Evolutionary conservation across 2,797 vertebrate species (phyloP).

Genomic region (Pipistrellus pipistrellus): DNA sequence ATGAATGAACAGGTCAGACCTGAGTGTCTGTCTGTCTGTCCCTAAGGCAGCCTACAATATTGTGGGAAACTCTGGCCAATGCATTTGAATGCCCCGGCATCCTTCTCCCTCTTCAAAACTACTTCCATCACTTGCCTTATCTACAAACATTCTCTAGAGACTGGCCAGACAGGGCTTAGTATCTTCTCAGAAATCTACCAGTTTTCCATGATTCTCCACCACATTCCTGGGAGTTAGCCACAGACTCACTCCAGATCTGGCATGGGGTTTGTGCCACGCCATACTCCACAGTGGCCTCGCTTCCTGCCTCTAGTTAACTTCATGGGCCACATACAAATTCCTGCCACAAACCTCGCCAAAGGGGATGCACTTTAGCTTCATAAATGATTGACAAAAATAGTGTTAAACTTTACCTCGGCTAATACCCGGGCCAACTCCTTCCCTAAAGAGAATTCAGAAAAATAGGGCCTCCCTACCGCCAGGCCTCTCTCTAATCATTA

Average conservation of each 20-base stretch:
- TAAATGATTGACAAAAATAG: slow-evolving; percentile 57
- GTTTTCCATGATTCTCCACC: slow-evolving; percentile 26
- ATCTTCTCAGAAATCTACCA: neutral
- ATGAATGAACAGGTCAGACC: neutral
- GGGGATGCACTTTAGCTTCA: neutral
- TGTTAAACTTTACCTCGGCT: neutral
- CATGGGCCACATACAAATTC: neutral
- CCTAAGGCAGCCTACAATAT: neutral
- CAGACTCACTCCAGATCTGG: neutral
- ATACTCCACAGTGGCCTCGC: neutral
- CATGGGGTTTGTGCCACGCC: neutral
- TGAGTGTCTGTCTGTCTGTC: neutral
- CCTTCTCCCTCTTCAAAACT: neutral
- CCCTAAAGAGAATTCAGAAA: slow-evolving; percentile 47
- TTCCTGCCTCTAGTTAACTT: neutral
- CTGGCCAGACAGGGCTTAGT: neutral
- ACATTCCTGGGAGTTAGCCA: neutral
- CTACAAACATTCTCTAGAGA: neutral
- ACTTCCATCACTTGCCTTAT: neutral
- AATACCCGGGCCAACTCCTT: neutral
- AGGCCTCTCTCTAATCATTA: neutral
- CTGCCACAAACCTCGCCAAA: neutral
- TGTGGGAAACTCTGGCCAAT: neutral
- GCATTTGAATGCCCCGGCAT: neutral
- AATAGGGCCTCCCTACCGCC: neutral